Base-by-base conservation (phyloP, 37 sponge, comb jelly and placozoan genomes). In the Corticium candelabrum region DNA sequence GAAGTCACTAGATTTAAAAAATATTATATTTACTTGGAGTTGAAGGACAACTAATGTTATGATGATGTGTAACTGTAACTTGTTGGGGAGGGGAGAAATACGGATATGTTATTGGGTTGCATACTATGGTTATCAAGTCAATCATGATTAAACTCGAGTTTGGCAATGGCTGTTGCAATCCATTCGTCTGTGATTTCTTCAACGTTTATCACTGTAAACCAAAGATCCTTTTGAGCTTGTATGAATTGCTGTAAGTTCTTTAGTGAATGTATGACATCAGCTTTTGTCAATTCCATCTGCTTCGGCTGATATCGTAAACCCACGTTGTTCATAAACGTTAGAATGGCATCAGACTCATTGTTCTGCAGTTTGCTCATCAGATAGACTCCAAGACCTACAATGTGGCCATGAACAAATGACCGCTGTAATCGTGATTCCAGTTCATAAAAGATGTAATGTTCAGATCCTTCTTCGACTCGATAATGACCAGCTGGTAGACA, bases 401-500 rank as follows among this genome's bases (percentile, higher is more conserved):
- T 76, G 77, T 76, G 77, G 27, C 77, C 77, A 39, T 76, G 77
- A 37, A 76, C 36, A 37, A 76, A 76, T 3, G 41, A 37, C 41
- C 41, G 40, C 41, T 76, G 39, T 4, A 37, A 37, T 37, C 27
- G 31, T 39, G 31, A 37, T 39, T 76, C 77, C 21, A 76, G 40
- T 30, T 37, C 77, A 76, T 76, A 76, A 39, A 76, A 76, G 39
- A 76, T 37, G 41, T 76, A 76, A 39, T 76, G 77, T 15, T 76
- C 77, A 7, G 77, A 76, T 33, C 77, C 77, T 39, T 76, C 77
- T 37, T 5, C 77, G 37, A 76, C 77, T 37, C 77, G 77, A 76
- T 76, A 76, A 39, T 76, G 77, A 5, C 77, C 77, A 37, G 41
- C 41, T 4, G 77, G 77, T 3, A 37, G 40, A 37, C 77, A 76